Conservation (phyloP, 2,888 invertebrate species). For the Timandra comae region DNA sequence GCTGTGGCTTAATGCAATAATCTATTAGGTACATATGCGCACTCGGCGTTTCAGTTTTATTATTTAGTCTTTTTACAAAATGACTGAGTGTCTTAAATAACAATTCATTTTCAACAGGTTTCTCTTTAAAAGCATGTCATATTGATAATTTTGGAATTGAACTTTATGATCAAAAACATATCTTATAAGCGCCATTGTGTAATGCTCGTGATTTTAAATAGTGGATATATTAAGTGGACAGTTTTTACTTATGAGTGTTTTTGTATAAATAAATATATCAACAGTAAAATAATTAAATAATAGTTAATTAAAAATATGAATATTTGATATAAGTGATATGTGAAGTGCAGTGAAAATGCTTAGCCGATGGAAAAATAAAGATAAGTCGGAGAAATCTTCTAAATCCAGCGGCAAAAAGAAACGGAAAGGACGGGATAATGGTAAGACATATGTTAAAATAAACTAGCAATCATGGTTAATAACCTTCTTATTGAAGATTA, state of each 20-base stretch:
- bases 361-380: slow-evolving; percentile 91
- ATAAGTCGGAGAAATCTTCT: slow-evolving; percentile 83
- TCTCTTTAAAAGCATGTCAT: not conserved
- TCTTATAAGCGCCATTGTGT: not conserved
- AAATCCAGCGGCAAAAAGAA: slow-evolving; percentile 85
- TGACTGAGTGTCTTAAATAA: no score
- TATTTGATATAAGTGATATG: slow-evolving; percentile 18
- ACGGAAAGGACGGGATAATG: slow-evolving; percentile 89
- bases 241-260: no score
- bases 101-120: no score
- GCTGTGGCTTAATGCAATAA: no score
- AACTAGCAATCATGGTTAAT: no score
- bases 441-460: slow-evolving; percentile 55
- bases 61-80: no score
- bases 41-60: no score
- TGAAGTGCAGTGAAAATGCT: slow-evolving; percentile 73
- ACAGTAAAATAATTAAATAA: not conserved
- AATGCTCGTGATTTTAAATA: not conserved
- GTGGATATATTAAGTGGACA: no score
- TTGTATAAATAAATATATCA: no score
- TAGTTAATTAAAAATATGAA: slow-evolving; percentile 13
- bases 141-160: not conserved
- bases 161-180: not conserved
- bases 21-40: no score
- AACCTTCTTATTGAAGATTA: no score